Evolutionary conservation across 2,888 invertebrate genomes (phyloP), one percentile per base, ranked within the genome.

Genomic region (Fragum fragum): DNA sequence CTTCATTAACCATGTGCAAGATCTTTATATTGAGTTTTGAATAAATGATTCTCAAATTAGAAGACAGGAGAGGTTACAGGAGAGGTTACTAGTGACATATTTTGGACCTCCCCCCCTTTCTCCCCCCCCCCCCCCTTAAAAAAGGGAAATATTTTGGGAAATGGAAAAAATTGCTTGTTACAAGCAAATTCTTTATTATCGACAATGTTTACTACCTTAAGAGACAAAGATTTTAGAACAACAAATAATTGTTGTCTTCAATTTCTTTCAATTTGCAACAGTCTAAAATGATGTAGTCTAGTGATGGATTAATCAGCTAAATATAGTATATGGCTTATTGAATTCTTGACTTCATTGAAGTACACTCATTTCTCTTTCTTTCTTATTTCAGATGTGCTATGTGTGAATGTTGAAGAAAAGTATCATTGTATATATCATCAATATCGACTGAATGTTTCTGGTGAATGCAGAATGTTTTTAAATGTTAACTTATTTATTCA

Each of bases 341-440:
- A n/a, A n/a, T n/a, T n/a, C 28, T 28, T 26, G 59, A 18, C 14
- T 23, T 28, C n/a, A n/a, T 6, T 53, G 21, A 6, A 11, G 7
- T 6, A 53, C 6, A 23, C 11, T 59, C 26, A 9, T 18, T 11
- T 26, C 26, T 59, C 26, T 59, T 6, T 66, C 7, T 66, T 39
- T 42, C n/a, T 21, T 18, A 36, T 66, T 66, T 66, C 66, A 66
- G 66, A 66, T 66, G 66, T 66, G 66, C 66, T 66, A 66, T 66
- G 66, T 66, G 28, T 66, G 42, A 32, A 42, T 36, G 66, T 42
- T 21, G 29, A 57, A 32, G 16, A 59, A 32, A 36, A 66, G n/a
- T 42, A 2, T 21, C 66, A 66, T 66, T 66, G 66, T 66, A 66
- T 42, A 66, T 66, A 66, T 66, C 66, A 66, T 66, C 66, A 42